These are phyloP conservation scores for Mantis religiosa DNA, from an alignment of 2,888 invertebrate species.

Conservation along the genomic window DNA sequence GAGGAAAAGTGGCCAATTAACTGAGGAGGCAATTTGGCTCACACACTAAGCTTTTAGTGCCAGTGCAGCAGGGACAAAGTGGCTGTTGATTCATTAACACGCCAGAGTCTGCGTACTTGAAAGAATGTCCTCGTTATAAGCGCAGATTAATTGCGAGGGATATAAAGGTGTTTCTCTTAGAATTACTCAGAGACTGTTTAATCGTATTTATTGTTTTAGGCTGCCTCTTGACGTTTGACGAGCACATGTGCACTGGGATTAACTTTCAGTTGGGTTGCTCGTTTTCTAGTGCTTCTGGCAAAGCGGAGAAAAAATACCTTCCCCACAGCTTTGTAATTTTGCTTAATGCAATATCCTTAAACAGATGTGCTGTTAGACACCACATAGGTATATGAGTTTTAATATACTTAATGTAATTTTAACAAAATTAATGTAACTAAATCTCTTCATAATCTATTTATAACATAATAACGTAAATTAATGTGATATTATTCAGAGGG, in stretches of 20 bases:
- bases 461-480: no score
- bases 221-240: neutral
- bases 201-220: neutral
- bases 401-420: no score
- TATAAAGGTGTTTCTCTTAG: neutral
- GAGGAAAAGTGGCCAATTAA: neutral
- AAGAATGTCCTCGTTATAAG: neutral
- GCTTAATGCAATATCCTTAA: no score
- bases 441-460: no score
- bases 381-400: no score
- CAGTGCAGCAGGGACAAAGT: neutral
- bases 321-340: no score
- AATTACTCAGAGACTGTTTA: neutral
- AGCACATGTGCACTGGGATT: neutral
- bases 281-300: neutral
- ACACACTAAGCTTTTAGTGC: neutral
- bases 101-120: neutral
- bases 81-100: neutral
- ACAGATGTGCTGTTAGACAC: no score
- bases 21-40: neutral
- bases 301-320: neutral
- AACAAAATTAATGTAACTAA: no score
- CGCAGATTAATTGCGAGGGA: neutral
- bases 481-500: no score
- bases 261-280: neutral